phyloP scores from a whole-genome alignment of 2,797 vertebrate species.

The Amblyraja radiata region DNA sequence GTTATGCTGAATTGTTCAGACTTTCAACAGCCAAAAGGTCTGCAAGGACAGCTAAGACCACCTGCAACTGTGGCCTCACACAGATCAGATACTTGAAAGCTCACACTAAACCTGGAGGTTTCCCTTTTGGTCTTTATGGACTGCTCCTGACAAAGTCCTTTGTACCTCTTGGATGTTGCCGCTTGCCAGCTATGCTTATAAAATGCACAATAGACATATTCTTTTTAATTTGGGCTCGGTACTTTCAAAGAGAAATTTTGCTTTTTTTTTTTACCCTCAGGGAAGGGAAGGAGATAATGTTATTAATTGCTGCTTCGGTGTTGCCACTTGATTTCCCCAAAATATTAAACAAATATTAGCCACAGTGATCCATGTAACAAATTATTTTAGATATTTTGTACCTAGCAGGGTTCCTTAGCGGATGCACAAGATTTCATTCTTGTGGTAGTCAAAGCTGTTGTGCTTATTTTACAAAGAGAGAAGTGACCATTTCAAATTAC shows the following conservation, averaged over 20 bases:
- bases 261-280: neutral
- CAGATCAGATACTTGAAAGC: neutral
- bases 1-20: no score
- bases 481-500: neutral
- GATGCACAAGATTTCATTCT: neutral
- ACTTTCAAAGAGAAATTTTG: neutral
- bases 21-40: neutral
- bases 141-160: neutral
- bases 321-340: neutral
- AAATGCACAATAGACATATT: neutral
- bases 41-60: neutral
- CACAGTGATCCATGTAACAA: neutral
- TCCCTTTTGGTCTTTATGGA: neutral
- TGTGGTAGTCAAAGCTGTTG: neutral
- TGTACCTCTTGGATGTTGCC: neutral
- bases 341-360: neutral
- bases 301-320: neutral
- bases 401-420: neutral
- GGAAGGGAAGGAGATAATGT: neutral
- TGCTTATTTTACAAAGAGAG: neutral
- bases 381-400: neutral
- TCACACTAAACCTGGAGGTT: neutral
- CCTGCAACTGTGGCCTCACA: neutral
- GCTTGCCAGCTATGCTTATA: neutral
- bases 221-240: neutral